Conservation (phyloP, 2,797 vertebrate species). For the Helarctos malayanus region DNA sequence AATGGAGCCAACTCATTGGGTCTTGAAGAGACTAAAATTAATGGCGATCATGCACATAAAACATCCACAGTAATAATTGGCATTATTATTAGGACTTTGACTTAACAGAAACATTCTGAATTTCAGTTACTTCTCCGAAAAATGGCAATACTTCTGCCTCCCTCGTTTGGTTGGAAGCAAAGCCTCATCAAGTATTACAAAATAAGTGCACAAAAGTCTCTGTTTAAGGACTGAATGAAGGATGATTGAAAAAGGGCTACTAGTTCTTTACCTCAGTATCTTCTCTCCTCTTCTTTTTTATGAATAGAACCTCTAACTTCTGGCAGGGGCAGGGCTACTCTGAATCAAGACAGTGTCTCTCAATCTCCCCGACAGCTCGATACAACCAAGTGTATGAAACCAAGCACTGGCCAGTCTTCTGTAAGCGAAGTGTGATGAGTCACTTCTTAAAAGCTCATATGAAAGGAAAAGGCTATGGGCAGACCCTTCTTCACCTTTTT, state of each 20-base stretch:
- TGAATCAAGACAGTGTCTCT: background rate
- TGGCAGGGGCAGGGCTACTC: background rate
- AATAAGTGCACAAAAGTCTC: background rate
- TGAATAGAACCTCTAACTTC: background rate
- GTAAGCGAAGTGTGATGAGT: background rate
- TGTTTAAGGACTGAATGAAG: conserved; percentile 1
- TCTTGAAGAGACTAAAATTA: background rate
- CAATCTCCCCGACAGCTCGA: background rate
- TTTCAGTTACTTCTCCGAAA: background rate
- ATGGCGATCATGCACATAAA: background rate
- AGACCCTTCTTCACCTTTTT: background rate
- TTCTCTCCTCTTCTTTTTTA: background rate
- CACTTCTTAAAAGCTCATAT: background rate
- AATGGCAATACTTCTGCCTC: background rate
- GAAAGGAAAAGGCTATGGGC: background rate
- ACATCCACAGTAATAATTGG: background rate
- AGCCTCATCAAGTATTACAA: background rate
- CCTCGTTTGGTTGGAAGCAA: background rate
- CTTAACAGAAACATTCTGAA: background rate
- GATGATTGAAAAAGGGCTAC: background rate
- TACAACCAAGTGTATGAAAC: background rate
- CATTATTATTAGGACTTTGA: background rate
- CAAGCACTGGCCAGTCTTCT: background rate
- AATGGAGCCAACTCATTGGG: background rate
- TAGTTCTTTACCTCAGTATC: background rate